These are phyloP conservation scores for Corbicula japonica DNA, from an alignment of 2,888 invertebrate genomes.

Conservation along the genomic window DNA sequence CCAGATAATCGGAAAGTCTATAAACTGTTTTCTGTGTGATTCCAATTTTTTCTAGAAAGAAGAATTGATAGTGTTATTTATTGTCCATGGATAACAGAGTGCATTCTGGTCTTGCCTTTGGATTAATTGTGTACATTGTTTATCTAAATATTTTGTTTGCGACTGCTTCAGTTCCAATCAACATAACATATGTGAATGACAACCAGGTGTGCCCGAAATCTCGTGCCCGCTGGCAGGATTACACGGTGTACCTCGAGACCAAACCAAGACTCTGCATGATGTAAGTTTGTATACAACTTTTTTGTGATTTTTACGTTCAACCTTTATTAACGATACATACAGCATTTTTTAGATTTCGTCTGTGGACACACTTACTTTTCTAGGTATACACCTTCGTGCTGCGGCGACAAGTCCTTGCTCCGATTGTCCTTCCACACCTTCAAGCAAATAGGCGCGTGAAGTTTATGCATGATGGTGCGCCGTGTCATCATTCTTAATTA, in stretches of 20 bases:
- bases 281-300: conserved; percentile 45
- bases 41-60: too few species aligned
- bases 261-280: conserved; percentile 64
- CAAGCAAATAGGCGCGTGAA: too few species aligned
- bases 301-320: not conserved
- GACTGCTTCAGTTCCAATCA: conserved; percentile 56
- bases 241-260: conserved; percentile 61
- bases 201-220: conserved; percentile 60
- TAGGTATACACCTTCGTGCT: too few species aligned
- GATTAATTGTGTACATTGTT: conserved; percentile 18
- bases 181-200: conserved; percentile 56
- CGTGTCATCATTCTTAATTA: too few species aligned
- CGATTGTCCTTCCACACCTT: too few species aligned
- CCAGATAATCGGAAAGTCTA: too few species aligned
- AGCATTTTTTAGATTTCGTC: not conserved
- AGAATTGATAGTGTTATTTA: too few species aligned
- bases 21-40: too few species aligned
- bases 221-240: conserved; percentile 68
- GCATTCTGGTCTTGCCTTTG: not conserved
- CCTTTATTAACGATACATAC: not conserved
- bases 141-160: conserved; percentile 18
- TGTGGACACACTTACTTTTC: too few species aligned
- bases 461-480: too few species aligned
- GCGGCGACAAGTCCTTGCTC: too few species aligned
- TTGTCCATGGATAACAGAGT: not conserved